Evolutionary conservation across 2,797 vertebrate genomes (phyloP).

Genomic region (Pangasius djambal): DNA sequence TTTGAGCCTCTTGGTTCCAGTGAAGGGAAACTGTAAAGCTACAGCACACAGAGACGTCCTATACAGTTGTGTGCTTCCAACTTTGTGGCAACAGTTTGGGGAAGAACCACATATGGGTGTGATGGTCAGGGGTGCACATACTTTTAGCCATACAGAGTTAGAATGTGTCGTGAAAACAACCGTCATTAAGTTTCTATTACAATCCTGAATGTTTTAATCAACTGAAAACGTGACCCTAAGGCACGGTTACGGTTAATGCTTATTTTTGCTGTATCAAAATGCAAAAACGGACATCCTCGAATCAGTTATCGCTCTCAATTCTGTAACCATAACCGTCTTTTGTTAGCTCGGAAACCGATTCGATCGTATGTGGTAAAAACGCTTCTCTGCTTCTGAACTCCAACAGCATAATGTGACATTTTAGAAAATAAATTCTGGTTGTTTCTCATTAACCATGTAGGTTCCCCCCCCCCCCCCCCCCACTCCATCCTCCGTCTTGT

Average conservation of each 20-base stretch:
- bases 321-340: background rate
- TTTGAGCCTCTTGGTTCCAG: too few species aligned
- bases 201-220: too few species aligned
- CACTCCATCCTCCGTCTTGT: background rate
- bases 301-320: background rate
- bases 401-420: background rate
- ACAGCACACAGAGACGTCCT: background rate
- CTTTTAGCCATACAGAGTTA: background rate
- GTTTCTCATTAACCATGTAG: too few species aligned
- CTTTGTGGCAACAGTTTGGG: background rate
- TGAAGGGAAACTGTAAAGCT: background rate
- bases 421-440: background rate
- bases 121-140: background rate
- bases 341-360: background rate
- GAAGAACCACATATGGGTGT: background rate
- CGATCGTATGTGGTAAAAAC: background rate
- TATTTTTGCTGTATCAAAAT: too few species aligned
- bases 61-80: background rate
- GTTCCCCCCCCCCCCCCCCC: too few species aligned
- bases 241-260: too few species aligned
- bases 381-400: background rate
- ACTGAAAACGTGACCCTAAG: too few species aligned
- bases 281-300: background rate
- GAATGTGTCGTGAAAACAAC: background rate
- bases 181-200: too few species aligned